Base-by-base conservation (phyloP, 2,888 invertebrate genomes). In the Maniola hyperantus region DNA sequence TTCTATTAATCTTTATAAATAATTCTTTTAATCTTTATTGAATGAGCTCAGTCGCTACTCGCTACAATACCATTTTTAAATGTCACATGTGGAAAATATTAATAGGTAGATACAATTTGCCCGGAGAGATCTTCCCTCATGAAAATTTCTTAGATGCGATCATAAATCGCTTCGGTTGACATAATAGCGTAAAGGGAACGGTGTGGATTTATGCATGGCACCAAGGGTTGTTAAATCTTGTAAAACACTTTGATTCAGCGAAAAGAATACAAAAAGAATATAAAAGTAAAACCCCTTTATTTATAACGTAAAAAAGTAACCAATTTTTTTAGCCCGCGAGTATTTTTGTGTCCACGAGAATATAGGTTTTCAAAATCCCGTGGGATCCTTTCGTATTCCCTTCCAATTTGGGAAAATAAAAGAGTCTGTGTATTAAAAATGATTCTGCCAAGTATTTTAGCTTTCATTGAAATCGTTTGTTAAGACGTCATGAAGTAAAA, bases 121-220 rank as follows among this genome's bases (percentile, higher is more conserved):
- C 83, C 77, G 75, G 72, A 76, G 80, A 83, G 86, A 83, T 85
- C 84, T 80, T 81, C 81, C 83, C 82, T 81, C 83, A 79, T 83
- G 85, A 81, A 88, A 89, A 89, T 89, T 88, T 89, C 87, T 87
- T 83, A 84, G 87, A 88, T 84, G 81, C 80, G 83, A 87, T 88
- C 89, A 89, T 91, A 91, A 91, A 91, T 90, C 89, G 88, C 84
- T 87, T 87, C 83, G 83, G 85, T 85, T 90, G 89, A 89, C 89
- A 87, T 90, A 89, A 91, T 89, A 87, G 89, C 88, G 86, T 84
- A 84, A 88, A 88, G 87, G 87, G 86, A 85, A 84, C 79, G 83
- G 83, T 80, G 80, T 84, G 85, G 89, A 90, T 90, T 89, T 90
- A 89, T 89, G 85, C 87, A 82, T 61, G 50, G 18, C 51, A 48